Evolutionary conservation across 2,888 invertebrate species (phyloP), one percentile per base, ranked within the genome.

Genomic region (Napeogenes sylphis): DNA sequence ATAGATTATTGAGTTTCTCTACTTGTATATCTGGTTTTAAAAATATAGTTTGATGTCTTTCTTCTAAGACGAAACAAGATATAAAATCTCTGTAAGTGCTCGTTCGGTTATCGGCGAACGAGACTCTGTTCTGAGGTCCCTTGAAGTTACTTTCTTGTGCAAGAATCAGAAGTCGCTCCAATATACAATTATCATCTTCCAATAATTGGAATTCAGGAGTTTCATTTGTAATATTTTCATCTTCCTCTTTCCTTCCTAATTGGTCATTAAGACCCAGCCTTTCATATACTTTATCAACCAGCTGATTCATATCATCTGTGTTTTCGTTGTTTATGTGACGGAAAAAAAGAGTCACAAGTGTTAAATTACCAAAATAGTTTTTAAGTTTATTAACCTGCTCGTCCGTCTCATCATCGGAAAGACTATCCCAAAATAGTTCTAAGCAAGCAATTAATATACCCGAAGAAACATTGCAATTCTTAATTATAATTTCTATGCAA

Each of bases 401-500:
- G 60, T 73, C 76, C 8, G 75, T 63, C 45, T 75, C 69, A 8
- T 76, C 75, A n/a, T 73, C 69, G 45, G 69, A 66, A 57, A 84
- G 68, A 61, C 78, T 80, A 60, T 83, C 78, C 88, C 87, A 90
- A 78, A 93, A 92, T 76, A 91, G 80, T 75, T 79, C 70, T 81
- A 89, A 70, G 80, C 92, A 80, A 4, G 83, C 77, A 65, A 93
- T 85, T 33, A 95, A 84, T 55, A 93, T 85, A 70, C 93, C 91
- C 0, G 94, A 92, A 12, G 92, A 88, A 46, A 94, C 85, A 68
- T 93, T 92, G 78, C 93, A 94, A 75, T 92, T 94, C 63, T 90
- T 91, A 58, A 93, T 86, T 66, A 96, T 80, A 87, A 95, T 92
- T 78, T 96, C 95, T 56, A 96, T 76, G 59, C 93, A 93, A 77